These are phyloP conservation scores for Salvelinus alpinus DNA, from an alignment of 2,113 vertebrate species.

Conservation along the genomic window DNA sequence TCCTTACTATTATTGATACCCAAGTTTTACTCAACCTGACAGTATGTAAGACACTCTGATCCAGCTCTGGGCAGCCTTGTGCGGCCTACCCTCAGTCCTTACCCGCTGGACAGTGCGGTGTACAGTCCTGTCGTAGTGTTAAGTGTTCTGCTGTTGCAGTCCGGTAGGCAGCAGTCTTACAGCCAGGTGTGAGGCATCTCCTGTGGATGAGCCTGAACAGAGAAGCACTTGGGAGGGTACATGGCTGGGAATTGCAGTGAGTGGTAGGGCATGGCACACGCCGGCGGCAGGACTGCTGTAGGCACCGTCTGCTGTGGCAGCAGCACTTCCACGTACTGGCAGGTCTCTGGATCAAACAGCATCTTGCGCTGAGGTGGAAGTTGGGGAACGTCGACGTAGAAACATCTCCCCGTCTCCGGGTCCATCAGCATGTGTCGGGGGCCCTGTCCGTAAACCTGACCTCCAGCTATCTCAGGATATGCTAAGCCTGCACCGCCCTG, in stretches of 20 bases:
- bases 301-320: slow-evolving; percentile 67
- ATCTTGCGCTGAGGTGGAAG: slow-evolving; percentile 74
- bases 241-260: slow-evolving; percentile 33
- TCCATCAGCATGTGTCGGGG: slow-evolving; percentile 76
- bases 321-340: slow-evolving; percentile 84
- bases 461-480: slow-evolving; percentile 10
- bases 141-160: background rate
- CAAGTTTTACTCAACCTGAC: background rate
- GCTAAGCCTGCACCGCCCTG: background rate
- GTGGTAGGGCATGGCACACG: slow-evolving; percentile 55
- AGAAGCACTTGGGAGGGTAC: slow-evolving; percentile 60
- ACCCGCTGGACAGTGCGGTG: background rate
- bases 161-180: slow-evolving; percentile 17
- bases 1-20: too few species aligned
- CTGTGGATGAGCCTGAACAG: slow-evolving; percentile 33
- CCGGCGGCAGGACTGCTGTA: slow-evolving; percentile 53
- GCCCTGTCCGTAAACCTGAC: background rate
- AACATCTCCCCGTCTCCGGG: slow-evolving; percentile 77
- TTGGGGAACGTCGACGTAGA: slow-evolving; percentile 74
- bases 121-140: background rate
- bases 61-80: too few species aligned
- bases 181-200: slow-evolving; percentile 31
- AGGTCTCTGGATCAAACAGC: slow-evolving; percentile 86
- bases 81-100: background rate
- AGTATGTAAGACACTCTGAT: background rate